These are phyloP conservation scores for Agriotes lineatus DNA, from an alignment of 2,888 invertebrate species.

Conservation along the genomic window DNA sequence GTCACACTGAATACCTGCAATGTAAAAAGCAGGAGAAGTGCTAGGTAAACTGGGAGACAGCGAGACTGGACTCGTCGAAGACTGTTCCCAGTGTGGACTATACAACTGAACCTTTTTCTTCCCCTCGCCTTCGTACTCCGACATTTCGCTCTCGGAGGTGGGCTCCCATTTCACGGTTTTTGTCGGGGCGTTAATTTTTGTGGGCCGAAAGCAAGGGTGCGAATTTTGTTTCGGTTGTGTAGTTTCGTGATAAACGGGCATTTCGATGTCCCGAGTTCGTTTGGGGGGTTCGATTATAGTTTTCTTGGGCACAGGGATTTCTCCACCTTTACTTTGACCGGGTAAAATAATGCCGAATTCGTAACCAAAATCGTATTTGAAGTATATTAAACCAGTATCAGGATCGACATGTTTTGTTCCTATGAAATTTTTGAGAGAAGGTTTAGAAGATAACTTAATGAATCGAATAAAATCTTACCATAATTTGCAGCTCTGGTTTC, in stretches of 20 bases:
- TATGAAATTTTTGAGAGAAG: constrained; percentile 53
- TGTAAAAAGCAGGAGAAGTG: constrained; percentile 69
- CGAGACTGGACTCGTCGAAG: constrained; percentile 71
- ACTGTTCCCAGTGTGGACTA: constrained; percentile 65
- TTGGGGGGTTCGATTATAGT: constrained; percentile 69
- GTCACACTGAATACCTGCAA: constrained; percentile 48
- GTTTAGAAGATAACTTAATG: too few species aligned
- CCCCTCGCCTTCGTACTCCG: constrained; percentile 69
- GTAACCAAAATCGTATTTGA: constrained; percentile 86
- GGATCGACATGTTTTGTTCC: constrained; percentile 83
- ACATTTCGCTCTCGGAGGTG: constrained; percentile 74
- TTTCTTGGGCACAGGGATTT: constrained; percentile 65
- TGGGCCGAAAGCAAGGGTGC: constrained; percentile 63
- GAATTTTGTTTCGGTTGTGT: constrained; percentile 55
- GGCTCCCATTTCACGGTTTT: constrained; percentile 74
- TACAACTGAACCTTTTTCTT: constrained; percentile 62
- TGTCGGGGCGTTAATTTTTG: constrained; percentile 61
- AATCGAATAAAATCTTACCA: constrained; percentile 73
- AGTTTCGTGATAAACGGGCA: constrained; percentile 77
- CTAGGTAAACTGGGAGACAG: constrained; percentile 72
- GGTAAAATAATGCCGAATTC: constrained; percentile 82
- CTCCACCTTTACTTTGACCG: constrained; percentile 71
- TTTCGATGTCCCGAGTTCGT: constrained; percentile 71
- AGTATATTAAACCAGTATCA: constrained; percentile 82
- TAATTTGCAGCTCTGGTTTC: constrained; percentile 78